phyloP scores from a whole-genome alignment of 2,888 invertebrate species.

The Onchidella celtica region DNA sequence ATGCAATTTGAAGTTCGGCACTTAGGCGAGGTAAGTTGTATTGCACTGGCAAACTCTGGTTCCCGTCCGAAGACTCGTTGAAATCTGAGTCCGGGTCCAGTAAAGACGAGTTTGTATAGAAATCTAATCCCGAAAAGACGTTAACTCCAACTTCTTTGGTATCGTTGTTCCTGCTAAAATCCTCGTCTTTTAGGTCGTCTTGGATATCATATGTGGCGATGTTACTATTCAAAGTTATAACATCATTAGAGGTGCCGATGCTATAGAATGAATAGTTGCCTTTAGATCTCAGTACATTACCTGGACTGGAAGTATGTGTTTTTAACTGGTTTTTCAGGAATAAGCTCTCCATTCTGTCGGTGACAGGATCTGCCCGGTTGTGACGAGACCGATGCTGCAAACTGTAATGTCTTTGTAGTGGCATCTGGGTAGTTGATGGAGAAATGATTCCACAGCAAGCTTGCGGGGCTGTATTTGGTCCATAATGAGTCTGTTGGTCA shows the following conservation, averaged over 20 bases:
- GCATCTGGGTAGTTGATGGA: neutral
- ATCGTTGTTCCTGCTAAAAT: neutral
- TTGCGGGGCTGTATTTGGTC: too few species aligned
- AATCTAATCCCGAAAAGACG: neutral
- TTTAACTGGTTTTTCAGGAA: neutral
- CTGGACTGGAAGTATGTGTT: neutral
- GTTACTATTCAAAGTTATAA: neutral
- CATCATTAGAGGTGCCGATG: neutral
- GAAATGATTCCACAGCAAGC: too few species aligned
- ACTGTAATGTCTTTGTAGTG: neutral
- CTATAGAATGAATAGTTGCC: neutral
- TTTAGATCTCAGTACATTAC: neutral
- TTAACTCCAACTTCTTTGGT: neutral
- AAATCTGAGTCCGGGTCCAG: neutral
- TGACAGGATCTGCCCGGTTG: neutral
- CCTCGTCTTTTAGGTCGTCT: neutral
- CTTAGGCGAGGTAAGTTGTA: slow-evolving; percentile 50
- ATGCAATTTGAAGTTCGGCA: slow-evolving; percentile 82
- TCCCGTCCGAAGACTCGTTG: slow-evolving; percentile 1
- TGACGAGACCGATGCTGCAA: neutral
- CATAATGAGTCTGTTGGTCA: too few species aligned
- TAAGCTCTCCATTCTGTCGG: neutral
- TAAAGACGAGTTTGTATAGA: neutral
- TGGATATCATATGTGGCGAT: slow-evolving; percentile 11
- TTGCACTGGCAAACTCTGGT: neutral